Percentiles rank a stretch among this genome's conserved stretches.
These are phyloP conservation scores for Pagetopsis macropterus DNA, from an alignment of 2,797 vertebrate genomes.

Conservation along the genomic window DNA sequence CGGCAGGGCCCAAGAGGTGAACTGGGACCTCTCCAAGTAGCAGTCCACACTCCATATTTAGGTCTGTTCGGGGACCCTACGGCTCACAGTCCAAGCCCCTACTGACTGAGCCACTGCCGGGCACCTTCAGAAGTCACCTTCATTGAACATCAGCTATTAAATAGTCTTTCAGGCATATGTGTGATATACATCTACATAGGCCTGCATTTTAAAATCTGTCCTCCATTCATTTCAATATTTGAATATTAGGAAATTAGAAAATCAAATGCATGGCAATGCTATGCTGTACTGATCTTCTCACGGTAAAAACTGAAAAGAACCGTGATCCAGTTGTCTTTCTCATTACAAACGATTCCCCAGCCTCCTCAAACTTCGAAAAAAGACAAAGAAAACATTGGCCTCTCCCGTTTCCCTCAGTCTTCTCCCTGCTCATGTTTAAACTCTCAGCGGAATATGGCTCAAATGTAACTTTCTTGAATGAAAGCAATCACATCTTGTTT, in stretches of 20 bases:
- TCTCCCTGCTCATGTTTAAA: constrained; percentile 56
- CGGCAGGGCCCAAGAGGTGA: too few relatives aligned
- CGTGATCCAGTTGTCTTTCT: constrained; percentile 55
- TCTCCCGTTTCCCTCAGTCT: constrained; percentile 32
- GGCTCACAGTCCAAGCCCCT: too few relatives aligned
- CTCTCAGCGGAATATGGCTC: constrained; percentile 32
- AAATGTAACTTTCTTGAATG: constrained; percentile 38
- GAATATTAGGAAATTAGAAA: constrained; percentile 23
- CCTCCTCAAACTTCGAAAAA: constrained; percentile 44
- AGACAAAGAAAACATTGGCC: constrained; percentile 58
- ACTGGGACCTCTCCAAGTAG: too few relatives aligned
- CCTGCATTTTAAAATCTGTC: constrained; percentile 10
- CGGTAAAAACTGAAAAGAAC: constrained; percentile 38
- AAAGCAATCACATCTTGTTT: constrained; percentile 37
- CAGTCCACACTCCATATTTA: too few relatives aligned
- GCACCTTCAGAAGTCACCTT: constrained; percentile 1
- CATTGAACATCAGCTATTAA: constrained; percentile 6
- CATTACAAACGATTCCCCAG: constrained; percentile 51
- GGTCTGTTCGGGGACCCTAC: too few relatives aligned
- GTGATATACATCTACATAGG: constrained; percentile 7
- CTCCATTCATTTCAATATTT: constrained; percentile 11
- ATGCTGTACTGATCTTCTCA: constrained; percentile 45
- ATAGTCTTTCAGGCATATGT: constrained; percentile 5
- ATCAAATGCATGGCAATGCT: constrained; percentile 50
- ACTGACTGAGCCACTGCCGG: too few relatives aligned